A percentile compares a stretch with the other conserved stretches of the same genome.
These are phyloP conservation scores for Andinoacara biseriatus DNA, from an alignment of 2,113 vertebrate species.

Conservation along the genomic window DNA sequence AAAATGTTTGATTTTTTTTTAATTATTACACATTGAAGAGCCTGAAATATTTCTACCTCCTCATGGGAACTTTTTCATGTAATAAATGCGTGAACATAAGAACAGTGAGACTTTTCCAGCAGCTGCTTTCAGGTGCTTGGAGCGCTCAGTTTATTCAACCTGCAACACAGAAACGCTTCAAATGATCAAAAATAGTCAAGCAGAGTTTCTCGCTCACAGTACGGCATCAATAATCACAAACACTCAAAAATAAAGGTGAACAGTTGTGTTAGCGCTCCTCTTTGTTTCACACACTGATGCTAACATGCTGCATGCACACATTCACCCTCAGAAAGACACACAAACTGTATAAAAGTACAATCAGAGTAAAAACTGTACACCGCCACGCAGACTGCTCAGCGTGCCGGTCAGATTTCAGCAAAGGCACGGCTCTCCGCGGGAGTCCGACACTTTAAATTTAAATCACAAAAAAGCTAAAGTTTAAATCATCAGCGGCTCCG, in stretches of 20 bases:
- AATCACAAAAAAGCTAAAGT: background rate
- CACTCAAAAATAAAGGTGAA: background rate
- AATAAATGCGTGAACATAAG: background rate
- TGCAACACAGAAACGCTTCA: slow-evolving; percentile 38
- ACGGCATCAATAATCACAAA: background rate
- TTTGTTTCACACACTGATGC: slow-evolving; percentile 20
- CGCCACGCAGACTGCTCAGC: background rate
- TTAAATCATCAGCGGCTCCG: background rate
- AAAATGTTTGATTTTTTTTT: background rate
- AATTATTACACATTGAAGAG: background rate
- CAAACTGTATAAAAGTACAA: slow-evolving; percentile 61
- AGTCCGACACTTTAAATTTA: background rate
- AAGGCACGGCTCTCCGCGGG: background rate
- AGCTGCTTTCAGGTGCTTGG: slow-evolving; percentile 28
- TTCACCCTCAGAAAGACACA: slow-evolving; percentile 37
- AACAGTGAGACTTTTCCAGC: background rate
- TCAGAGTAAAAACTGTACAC: slow-evolving; percentile 66
- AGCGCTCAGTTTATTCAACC: slow-evolving; percentile 64
- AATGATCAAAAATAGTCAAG: slow-evolving; percentile 24
- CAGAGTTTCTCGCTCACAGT: slow-evolving; percentile 23
- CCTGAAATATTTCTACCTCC: background rate
- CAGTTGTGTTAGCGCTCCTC: background rate
- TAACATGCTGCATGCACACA: slow-evolving; percentile 59
- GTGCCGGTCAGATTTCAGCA: background rate
- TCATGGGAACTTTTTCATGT: no score